Evolutionary conservation across 2,888 invertebrate genomes (phyloP).

Genomic region (Tetramorium bicarinatum): DNA sequence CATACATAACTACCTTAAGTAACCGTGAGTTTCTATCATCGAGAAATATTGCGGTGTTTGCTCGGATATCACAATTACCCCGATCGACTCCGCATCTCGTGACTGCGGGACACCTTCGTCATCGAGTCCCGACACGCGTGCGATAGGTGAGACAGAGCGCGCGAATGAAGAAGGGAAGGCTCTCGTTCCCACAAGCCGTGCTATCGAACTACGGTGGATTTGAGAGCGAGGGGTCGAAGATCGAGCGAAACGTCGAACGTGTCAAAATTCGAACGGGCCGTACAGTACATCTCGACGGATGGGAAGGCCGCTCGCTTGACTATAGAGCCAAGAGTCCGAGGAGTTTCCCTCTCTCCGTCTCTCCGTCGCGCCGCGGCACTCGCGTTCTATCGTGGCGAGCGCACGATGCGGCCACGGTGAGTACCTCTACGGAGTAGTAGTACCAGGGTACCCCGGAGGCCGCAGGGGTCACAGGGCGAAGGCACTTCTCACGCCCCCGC

Average conservation of each 20-base stretch:
- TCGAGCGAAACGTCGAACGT: conserved; percentile 82
- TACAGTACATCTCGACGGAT: conserved; percentile 60
- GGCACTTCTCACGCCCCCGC: conserved; percentile 86
- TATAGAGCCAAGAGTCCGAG: conserved; percentile 47
- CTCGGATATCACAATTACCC: conserved; percentile 1
- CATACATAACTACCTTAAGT: neutral
- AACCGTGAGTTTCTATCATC: neutral
- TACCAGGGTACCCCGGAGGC: conserved; percentile 79
- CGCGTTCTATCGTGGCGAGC: conserved; percentile 53
- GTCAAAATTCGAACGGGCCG: conserved; percentile 85
- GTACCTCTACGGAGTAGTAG: conserved; percentile 76
- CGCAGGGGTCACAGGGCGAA: conserved; percentile 85
- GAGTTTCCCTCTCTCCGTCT: conserved; percentile 48
- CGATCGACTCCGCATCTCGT: conserved; percentile 16
- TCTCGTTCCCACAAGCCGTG: conserved; percentile 69
- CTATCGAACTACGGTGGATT: conserved; percentile 74
- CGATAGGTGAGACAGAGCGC: conserved; percentile 41
- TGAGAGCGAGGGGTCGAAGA: conserved; percentile 78
- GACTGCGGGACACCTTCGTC: conserved; percentile 18
- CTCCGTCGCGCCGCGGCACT: conserved; percentile 34
- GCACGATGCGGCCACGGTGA: conserved; percentile 78
- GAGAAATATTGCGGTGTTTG: neutral
- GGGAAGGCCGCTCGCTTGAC: conserved; percentile 65
- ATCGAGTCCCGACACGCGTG: conserved; percentile 25
- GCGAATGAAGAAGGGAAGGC: conserved; percentile 59